Evolutionary conservation across 2,888 invertebrate species (phyloP).

Genomic region (Exocentrus adspersus): DNA sequence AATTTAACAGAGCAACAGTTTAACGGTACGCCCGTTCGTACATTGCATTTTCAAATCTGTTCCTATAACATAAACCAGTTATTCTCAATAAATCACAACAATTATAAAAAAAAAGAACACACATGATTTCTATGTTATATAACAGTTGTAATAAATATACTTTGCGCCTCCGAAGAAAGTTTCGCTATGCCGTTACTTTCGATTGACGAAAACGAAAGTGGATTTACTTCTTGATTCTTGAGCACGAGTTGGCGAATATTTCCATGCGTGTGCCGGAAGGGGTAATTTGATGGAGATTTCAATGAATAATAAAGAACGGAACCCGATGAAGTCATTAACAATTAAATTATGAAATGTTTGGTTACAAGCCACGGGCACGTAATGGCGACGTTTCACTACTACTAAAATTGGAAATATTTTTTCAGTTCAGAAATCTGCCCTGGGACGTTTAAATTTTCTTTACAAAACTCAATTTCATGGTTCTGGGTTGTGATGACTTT

Average conservation of each 20-base stretch:
- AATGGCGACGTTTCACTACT: too few relatives aligned
- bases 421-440: too few relatives aligned
- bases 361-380: too few relatives aligned
- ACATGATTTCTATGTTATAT: conserved; percentile 36
- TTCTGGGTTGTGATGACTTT: too few relatives aligned
- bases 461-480: too few relatives aligned
- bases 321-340: too few relatives aligned
- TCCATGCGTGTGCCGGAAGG: not conserved
- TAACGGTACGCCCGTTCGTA: not conserved
- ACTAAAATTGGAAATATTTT: too few relatives aligned
- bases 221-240: conserved; percentile 41
- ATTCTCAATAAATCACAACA: conserved; percentile 2
- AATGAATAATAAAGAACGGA: not conserved
- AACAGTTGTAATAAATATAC: conserved; percentile 32
- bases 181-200: conserved; percentile 41
- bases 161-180: conserved; percentile 39
- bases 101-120: conserved; percentile 17
- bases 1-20: conserved; percentile 2
- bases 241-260: conserved; percentile 16
- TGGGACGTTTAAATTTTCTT: too few relatives aligned
- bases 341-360: too few relatives aligned
- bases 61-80: conserved; percentile 15
- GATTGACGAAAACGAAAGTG: conserved; percentile 51
- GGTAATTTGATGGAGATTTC: not conserved
- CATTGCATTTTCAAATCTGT: conserved; percentile 14